Percentiles rank a stretch among this genome's conserved stretches.
phyloP scores from a whole-genome alignment of 2,113 vertebrate genomes.

The Regulus satrapa region DNA sequence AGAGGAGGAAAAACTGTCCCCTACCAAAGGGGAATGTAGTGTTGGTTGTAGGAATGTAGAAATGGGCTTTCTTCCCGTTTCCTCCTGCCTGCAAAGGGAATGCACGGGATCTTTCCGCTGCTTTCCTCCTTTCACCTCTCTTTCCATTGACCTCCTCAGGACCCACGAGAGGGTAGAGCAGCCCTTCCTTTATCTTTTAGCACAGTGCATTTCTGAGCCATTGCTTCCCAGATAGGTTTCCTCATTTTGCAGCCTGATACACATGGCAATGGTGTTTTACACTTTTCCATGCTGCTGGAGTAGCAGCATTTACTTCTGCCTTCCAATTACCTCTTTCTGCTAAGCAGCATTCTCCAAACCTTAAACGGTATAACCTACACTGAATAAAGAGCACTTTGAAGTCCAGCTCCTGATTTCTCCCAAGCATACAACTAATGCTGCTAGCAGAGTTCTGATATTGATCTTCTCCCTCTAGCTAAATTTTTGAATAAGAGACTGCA shows the following conservation, averaged over 20 bases:
- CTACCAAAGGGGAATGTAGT: background rate
- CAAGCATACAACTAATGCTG: background rate
- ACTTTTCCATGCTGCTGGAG: background rate
- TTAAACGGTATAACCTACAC: background rate
- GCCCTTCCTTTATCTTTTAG: background rate
- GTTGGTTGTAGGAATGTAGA: too few species aligned
- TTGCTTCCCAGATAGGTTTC: background rate
- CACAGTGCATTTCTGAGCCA: background rate
- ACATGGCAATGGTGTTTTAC: background rate
- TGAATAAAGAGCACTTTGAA: background rate
- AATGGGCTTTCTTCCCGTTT: background rate
- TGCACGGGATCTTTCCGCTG: accelerated
- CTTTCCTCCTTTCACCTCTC: background rate
- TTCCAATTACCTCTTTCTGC: background rate
- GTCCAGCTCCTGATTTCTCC: background rate
- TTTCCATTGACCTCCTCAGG: background rate
- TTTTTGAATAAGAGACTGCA: background rate
- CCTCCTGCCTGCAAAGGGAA: background rate
- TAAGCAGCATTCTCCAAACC: background rate
- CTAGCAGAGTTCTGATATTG: background rate
- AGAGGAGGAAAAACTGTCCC: background rate
- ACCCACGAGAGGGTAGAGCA: background rate
- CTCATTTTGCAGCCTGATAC: background rate
- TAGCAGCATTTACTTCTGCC: background rate
- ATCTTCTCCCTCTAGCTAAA: background rate